Evolutionary conservation across 2,797 vertebrate genomes (phyloP).

Genomic region (Lithobates pipiens): DNA sequence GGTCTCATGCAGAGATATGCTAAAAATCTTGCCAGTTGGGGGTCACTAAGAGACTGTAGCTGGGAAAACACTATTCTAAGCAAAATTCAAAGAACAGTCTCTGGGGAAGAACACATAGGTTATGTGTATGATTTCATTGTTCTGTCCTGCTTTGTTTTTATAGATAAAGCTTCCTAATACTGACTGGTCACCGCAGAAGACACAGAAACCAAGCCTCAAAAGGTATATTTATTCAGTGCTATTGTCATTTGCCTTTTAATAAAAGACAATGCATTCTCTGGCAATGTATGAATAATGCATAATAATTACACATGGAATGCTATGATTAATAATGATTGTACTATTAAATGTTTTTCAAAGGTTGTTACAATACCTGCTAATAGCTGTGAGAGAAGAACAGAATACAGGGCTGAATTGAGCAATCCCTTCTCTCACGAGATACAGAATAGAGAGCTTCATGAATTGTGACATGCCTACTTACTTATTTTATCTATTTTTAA

Average conservation of each 20-base stretch:
- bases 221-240: slow-evolving; percentile 77
- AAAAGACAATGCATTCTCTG: neutral
- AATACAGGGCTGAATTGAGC: neutral
- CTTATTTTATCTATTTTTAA: no score
- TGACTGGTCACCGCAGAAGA: slow-evolving; percentile 85
- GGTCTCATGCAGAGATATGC: slow-evolving; percentile 59
- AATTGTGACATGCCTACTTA: no score
- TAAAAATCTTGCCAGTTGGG: slow-evolving; percentile 59
- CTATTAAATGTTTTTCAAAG: neutral
- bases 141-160: slow-evolving; percentile 61
- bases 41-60: slow-evolving; percentile 45
- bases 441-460: no score
- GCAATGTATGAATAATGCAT: neutral
- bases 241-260: neutral
- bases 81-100: slow-evolving; percentile 25
- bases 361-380: neutral
- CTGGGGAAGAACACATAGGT: slow-evolving; percentile 16
- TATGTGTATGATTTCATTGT: slow-evolving; percentile 19
- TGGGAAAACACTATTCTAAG: slow-evolving; percentile 41
- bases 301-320: neutral
- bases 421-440: no score
- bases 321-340: slow-evolving; percentile 4
- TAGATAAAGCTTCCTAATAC: slow-evolving; percentile 90
- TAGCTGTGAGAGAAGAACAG: neutral
- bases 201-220: slow-evolving; percentile 84